Evolutionary conservation across 2,113 vertebrate genomes (phyloP), one percentile per base, ranked within the genome.

Genomic region (Spea bombifrons): DNA sequence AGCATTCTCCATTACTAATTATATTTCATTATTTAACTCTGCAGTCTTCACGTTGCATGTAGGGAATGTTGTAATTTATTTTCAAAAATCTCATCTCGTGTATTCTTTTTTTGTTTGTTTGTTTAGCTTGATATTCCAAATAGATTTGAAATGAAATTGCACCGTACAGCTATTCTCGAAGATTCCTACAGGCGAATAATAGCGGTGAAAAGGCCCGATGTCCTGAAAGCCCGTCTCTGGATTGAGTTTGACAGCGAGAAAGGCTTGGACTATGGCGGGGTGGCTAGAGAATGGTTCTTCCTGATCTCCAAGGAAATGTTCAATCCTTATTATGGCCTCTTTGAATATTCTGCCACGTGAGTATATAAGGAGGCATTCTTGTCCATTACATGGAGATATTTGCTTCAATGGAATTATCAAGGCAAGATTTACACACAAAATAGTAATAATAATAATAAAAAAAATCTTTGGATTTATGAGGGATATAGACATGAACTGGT

Each of bases 261-360:
- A 71, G 97, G 96, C 5, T 90, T 99, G 84, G 97, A 99, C 87
- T 99, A 99, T 0, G 97, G 97, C 15, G 97, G 97, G 5, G 86
- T 99, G 16, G 94, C 97, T 87, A 90, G 97, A 79, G 97, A 99
- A 84, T 99, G 97, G 97, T 99, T 99, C 90, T 99, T 97, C 85
- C 94, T 99, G 75, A 95, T 99, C 85, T 99, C 97, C 49, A 99
- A 95, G 88, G 97, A 99, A 85, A 99, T 99, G 97, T 99, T 99
- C 85, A 99, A 99, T 87, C 97, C 97, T 9, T 99, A 99, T 66
- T 99, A 99, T 15, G 97, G 97, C 81, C 86, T 99, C 69, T 99
- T 99, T 45, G 97, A 99, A 82, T 99, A 99, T 88, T 99, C 97
- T 83, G 97, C 97, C 73, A 95, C 96, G 97, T 99, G 89, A 96